Percentiles rank a stretch among this genome's conserved stretches.
Conservation (phyloP, 2,797 vertebrate species). For the Bradypodion pumilum region DNA sequence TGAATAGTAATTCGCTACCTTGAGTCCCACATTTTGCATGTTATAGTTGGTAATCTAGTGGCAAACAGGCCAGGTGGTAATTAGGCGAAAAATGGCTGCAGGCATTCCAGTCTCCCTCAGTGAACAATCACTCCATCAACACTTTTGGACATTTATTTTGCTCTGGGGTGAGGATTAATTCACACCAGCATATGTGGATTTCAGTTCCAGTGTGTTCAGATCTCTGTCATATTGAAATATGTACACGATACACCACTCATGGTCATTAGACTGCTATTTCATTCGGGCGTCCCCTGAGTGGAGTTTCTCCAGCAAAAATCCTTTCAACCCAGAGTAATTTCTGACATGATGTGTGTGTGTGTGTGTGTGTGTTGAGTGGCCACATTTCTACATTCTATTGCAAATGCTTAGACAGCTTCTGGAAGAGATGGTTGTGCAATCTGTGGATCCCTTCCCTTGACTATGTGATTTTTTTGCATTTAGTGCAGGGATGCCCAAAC, state of each 20-base stretch:
- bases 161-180: neutral
- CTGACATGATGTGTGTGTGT: no score
- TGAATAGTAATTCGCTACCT: neutral
- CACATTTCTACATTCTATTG: neutral
- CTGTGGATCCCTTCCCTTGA: neutral
- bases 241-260: neutral
- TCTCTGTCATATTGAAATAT: neutral
- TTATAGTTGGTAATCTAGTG: neutral
- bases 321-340: no score
- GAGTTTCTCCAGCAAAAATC: no score
- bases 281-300: no score
- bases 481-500: no score
- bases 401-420: neutral
- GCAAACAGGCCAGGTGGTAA: neutral
- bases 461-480: neutral
- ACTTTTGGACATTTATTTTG: neutral
- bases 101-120: neutral
- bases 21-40: slow-evolving; percentile 3
- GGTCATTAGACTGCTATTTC: neutral
- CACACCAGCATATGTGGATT: neutral
- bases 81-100: neutral
- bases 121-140: neutral
- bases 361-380: neutral
- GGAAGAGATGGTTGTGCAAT: neutral
- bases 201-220: neutral